Base-by-base conservation (phyloP, 2,797 vertebrate genomes). In the Amblyopsis hoosieri region DNA sequence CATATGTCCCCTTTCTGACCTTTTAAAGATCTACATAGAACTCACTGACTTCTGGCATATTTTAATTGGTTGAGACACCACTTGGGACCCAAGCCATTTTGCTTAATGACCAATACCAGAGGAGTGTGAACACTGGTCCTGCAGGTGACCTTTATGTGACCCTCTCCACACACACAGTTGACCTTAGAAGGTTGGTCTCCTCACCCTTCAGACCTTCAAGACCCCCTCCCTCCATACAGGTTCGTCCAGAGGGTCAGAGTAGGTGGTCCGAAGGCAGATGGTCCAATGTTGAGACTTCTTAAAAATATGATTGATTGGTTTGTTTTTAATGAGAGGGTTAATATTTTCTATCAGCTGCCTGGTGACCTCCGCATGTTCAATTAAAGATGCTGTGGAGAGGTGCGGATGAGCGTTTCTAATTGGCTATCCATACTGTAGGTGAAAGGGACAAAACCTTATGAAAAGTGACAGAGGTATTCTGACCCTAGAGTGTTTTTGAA, bases 21-120 rank as follows among this genome's bases (percentile, higher is more conserved):
- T 55, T 55, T 76, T 54, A 71, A 59, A 85, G 63, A 81, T 75
- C 66, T 56, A 81, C 60, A 83, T 52, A 33, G 8, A 79, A 71
- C 83, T 76, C 74, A 55, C 60, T 60, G 67, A 62, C 62, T 81
- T 79, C 80, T 80, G 76, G 45, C 70, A 67, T 55, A 75, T 86
- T 88, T 85, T 87, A 86, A 88, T 85, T 89, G 71, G 61, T 69
- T 66, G 54, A 76, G 82, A 77, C 72, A 74, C 83, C 80, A 83
- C 76, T 72, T 75, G 77, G 63, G 77, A 84, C 67, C 58, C 49
- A 73, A 74, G 83, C 80, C 78, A 87, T 85, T 86, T 77, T 69
- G 71, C 80, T 79, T 86, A 86, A 87, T 86, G 79, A 83, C 76
- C 66, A 75, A 65, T 71, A 56, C 58, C 78, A 71, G 64, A 70